Conservation (phyloP, 1,140 invertebrate species). For the Intoshia linei region DNA sequence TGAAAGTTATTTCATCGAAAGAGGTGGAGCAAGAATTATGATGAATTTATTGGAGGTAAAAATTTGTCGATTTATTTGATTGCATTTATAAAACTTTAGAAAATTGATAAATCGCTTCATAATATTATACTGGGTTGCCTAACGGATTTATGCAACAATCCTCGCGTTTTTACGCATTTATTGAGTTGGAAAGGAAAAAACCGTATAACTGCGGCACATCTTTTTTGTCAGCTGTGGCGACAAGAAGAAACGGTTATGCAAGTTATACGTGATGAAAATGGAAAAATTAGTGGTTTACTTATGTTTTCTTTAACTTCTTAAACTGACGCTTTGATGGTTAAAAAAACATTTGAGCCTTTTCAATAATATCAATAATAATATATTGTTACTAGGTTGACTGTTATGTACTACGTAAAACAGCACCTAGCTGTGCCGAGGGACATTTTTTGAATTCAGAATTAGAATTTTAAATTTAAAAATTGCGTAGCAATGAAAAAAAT, state of each 20-base stretch:
- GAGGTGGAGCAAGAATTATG: conserved; percentile 18
- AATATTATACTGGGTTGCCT: conserved; percentile 20
- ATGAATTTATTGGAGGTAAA: conserved; percentile 20
- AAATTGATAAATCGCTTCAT: conserved; percentile 7
- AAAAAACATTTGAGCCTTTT: no score
- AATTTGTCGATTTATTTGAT: not conserved
- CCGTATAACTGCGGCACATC: conserved; percentile 15
- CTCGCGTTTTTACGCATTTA: conserved; percentile 17
- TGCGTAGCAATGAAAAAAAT: no score
- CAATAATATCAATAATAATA: no score
- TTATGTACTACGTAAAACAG: no score
- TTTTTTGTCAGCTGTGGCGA: conserved; percentile 21
- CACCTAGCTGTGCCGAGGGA: no score
- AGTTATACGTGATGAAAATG: conserved; percentile 12
- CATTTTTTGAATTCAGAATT: no score
- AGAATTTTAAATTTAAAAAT: no score
- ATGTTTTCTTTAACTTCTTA: not conserved
- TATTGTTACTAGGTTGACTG: no score
- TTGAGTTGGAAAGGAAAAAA: conserved; percentile 16
- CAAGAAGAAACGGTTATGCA: conserved; percentile 18
- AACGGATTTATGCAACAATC: conserved; percentile 20
- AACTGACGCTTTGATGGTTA: no score
- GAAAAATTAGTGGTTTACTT: conserved; percentile 12
- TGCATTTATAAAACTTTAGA: conserved; percentile 1
- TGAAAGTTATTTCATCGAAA: conserved; percentile 21